Conservation (phyloP, 2,888 invertebrate species). For the Aquatica leii region DNA sequence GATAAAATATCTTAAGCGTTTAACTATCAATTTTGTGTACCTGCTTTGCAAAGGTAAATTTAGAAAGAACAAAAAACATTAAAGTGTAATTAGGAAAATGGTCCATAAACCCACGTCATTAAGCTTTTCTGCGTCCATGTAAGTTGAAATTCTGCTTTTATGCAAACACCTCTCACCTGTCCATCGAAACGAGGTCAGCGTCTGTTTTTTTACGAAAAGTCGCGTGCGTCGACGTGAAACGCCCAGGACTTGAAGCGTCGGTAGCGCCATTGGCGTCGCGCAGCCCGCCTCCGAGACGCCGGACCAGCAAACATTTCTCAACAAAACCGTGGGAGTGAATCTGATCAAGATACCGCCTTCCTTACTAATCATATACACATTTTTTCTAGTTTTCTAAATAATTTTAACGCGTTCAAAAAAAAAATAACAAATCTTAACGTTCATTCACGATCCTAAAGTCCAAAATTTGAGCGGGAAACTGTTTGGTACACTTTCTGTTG, state of each 20-base stretch:
- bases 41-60: slow-evolving; percentile 20
- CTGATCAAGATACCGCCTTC: slow-evolving; percentile 54
- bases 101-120: slow-evolving; percentile 28
- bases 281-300: slow-evolving; percentile 56
- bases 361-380: slow-evolving; percentile 44
- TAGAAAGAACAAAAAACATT: slow-evolving; percentile 29
- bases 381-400: slow-evolving; percentile 47
- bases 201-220: slow-evolving; percentile 44
- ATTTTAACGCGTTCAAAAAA: slow-evolving; percentile 38
- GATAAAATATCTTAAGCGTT: slow-evolving; percentile 22
- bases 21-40: slow-evolving; percentile 26
- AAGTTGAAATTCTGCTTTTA: slow-evolving; percentile 33
- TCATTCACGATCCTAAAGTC: slow-evolving; percentile 28
- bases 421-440: slow-evolving; percentile 19
- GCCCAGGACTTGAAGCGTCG: slow-evolving; percentile 53
- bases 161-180: slow-evolving; percentile 38
- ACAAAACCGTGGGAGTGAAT: slow-evolving; percentile 52
- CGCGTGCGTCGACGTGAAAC: slow-evolving; percentile 57
- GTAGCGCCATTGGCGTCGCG: slow-evolving; percentile 59
- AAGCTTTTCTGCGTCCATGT: slow-evolving; percentile 21
- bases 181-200: slow-evolving; percentile 39
- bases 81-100: slow-evolving; percentile 31
- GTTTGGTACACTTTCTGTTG: slow-evolving; percentile 58
- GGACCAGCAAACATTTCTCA: slow-evolving; percentile 47
- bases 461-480: slow-evolving; percentile 44